These are phyloP conservation scores for Chromis chromis DNA, from an alignment of 2,797 vertebrate genomes.

Conservation along the genomic window DNA sequence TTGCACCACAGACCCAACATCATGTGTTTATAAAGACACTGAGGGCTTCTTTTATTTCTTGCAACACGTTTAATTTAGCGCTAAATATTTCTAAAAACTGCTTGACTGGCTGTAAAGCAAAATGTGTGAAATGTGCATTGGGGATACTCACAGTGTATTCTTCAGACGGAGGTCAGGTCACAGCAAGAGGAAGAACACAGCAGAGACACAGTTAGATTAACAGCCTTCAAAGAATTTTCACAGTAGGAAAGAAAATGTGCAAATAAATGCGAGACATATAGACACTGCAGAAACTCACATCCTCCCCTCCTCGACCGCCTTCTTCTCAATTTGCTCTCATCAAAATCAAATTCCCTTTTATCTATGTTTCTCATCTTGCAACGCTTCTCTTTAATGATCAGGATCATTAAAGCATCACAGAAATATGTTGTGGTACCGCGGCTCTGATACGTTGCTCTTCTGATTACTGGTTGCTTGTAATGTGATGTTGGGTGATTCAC, in stretches of 20 bases:
- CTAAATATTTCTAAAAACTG: background rate
- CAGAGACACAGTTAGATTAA: constrained; percentile 32
- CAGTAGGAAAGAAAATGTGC: constrained; percentile 1
- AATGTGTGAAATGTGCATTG: background rate
- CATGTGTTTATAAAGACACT: background rate
- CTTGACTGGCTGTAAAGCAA: background rate
- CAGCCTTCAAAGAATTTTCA: background rate
- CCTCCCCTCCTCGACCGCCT: constrained; percentile 5
- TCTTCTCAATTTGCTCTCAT: constrained; percentile 25
- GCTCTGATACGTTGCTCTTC: constrained; percentile 14
- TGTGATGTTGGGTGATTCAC: background rate
- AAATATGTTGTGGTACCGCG: background rate
- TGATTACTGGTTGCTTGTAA: constrained; percentile 6
- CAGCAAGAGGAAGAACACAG: constrained; percentile 42
- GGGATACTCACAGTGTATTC: constrained; percentile 79
- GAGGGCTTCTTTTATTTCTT: background rate
- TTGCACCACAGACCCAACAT: background rate
- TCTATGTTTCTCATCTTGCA: constrained; percentile 14
- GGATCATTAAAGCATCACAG: constrained; percentile 35
- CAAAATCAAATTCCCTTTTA: constrained; percentile 34
- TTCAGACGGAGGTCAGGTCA: constrained; percentile 40
- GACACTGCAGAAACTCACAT: background rate
- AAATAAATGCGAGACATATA: background rate
- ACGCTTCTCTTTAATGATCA: constrained; percentile 21
- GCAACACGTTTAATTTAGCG: background rate